Conservation (phyloP, 92 coral and sea anemone genomes). For the Montipora capitata region DNA sequence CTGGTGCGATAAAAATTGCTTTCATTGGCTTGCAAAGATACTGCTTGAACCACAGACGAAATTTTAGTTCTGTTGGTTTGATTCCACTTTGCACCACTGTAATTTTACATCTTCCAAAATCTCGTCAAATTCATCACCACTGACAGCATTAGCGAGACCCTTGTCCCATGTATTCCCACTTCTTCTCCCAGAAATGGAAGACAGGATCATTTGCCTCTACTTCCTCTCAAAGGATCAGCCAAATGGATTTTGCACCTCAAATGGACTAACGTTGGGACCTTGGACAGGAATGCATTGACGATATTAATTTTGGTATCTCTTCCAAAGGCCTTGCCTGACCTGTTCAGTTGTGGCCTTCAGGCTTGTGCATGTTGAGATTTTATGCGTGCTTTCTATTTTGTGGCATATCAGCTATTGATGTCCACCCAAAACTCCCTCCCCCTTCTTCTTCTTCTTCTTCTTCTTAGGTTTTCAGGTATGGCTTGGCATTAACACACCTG, state of each 20-base stretch:
- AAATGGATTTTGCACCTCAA: conserved; percentile 68
- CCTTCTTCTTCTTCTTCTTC: conserved; percentile 70
- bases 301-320: conserved; percentile 68
- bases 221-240: conserved; percentile 53
- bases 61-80: conserved; percentile 59
- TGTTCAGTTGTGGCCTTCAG: not conserved
- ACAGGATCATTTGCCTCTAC: conserved; percentile 39
- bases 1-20: conserved; percentile 67
- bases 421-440: conserved; percentile 61
- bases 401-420: conserved; percentile 63
- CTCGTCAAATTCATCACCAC: conserved; percentile 60
- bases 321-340: conserved; percentile 58
- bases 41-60: conserved; percentile 59
- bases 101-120: conserved; percentile 41
- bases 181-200: conserved; percentile 65
- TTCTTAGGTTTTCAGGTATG: conserved; percentile 60
- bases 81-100: conserved; percentile 64
- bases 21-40: conserved; percentile 53
- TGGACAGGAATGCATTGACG: conserved; percentile 56
- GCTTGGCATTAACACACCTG: conserved; percentile 43
- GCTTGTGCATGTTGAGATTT: conserved; percentile 44
- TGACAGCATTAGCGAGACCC: conserved; percentile 65
- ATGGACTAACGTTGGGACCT: conserved; percentile 68
- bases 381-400: conserved; percentile 60
- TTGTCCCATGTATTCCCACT: conserved; percentile 41